These are phyloP conservation scores for Mesorhabditis belari DNA, from an alignment of 2,888 invertebrate genomes.

Conservation along the genomic window DNA sequence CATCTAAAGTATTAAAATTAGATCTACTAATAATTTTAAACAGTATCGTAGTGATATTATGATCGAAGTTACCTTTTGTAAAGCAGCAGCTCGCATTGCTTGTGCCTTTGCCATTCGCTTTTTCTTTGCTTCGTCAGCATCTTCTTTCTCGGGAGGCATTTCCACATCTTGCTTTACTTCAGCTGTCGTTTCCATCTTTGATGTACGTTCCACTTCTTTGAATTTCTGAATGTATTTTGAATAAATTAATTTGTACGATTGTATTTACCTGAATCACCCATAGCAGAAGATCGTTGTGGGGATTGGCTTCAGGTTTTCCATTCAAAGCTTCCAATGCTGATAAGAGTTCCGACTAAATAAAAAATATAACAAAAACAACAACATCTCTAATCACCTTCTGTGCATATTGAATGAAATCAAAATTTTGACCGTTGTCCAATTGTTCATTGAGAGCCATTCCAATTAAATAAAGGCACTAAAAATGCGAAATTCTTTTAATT, in stretches of 20 bases:
- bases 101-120: constrained; percentile 31
- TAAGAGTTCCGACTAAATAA: constrained; percentile 9
- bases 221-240: constrained; percentile 13
- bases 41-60: too few relatives aligned
- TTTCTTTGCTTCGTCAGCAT: constrained; percentile 16
- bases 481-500: background rate
- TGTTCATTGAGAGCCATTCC: constrained; percentile 47
- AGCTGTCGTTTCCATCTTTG: background rate
- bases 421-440: constrained; percentile 12
- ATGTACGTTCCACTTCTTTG: constrained; percentile 14
- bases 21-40: background rate
- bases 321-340: constrained; percentile 19
- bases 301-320: constrained; percentile 23
- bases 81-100: constrained; percentile 35
- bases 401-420: constrained; percentile 33
- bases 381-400: constrained; percentile 11
- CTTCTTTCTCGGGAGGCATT: background rate
- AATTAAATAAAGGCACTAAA: constrained; percentile 34
- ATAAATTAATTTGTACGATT: background rate
- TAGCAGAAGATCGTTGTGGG: constrained; percentile 25
- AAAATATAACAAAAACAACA: background rate
- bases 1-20: constrained; percentile 16
- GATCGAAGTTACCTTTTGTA: constrained; percentile 17
- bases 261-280: constrained; percentile 20
- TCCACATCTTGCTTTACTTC: constrained; percentile 2